phyloP scores from a whole-genome alignment of 2,888 invertebrate genomes.

The Eudasyphora cyanicolor region DNA sequence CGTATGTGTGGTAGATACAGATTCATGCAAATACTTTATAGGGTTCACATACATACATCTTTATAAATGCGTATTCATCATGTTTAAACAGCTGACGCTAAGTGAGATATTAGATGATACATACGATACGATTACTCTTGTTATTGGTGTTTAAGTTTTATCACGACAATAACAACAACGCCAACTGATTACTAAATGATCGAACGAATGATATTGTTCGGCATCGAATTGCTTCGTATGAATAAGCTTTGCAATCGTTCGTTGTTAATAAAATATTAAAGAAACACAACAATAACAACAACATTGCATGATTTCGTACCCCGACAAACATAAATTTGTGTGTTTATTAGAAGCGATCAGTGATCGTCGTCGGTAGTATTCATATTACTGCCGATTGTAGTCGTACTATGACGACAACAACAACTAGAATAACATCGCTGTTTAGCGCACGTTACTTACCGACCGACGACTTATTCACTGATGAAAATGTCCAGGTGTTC shows the following conservation, averaged over 20 bases:
- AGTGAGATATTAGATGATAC: conserved; percentile 7
- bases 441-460: neutral
- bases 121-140: no score
- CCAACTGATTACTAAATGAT: neutral
- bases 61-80: neutral
- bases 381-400: neutral
- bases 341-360: no score
- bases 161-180: neutral
- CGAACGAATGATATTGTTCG: neutral
- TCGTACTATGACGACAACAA: neutral
- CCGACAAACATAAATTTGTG: neutral
- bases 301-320: neutral
- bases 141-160: neutral
- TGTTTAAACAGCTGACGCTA: neutral
- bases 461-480: neutral
- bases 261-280: neutral
- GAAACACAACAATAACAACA: neutral
- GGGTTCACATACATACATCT: neutral
- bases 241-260: neutral
- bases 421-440: neutral
- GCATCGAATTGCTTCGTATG: neutral
- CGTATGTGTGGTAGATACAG: no score
- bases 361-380: neutral
- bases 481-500: conserved; percentile 63
- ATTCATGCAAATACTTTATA: no score